Evolutionary conservation across 2,888 invertebrate species (phyloP).

Genomic region (Sesamia inferens): DNA sequence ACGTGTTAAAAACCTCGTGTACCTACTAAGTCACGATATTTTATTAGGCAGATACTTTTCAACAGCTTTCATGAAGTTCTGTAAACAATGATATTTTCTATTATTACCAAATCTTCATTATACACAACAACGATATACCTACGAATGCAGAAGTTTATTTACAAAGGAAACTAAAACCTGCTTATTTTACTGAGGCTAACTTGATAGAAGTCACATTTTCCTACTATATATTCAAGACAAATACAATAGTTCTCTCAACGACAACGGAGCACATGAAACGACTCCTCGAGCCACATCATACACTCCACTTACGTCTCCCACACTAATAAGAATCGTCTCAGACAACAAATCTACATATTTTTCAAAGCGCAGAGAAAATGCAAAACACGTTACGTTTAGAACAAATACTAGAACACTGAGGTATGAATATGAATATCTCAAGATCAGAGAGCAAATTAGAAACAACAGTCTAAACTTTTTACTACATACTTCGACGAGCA

Average conservation of each 20-base stretch:
- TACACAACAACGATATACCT: neutral
- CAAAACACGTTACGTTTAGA: constrained; percentile 70
- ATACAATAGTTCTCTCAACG: constrained; percentile 32
- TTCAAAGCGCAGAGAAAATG: constrained; percentile 69
- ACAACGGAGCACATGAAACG: constrained; percentile 20
- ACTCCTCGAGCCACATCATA: constrained; percentile 36
- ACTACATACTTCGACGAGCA: too few species aligned
- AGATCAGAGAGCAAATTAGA: constrained; percentile 1
- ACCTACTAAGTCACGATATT: too few species aligned
- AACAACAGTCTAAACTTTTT: constrained; percentile 14
- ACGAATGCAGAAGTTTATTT: constrained; percentile 9
- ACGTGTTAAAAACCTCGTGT: too few species aligned
- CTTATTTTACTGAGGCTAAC: neutral
- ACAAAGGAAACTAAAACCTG: neutral
- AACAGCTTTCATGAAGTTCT: too few species aligned
- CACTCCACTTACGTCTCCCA: constrained; percentile 39
- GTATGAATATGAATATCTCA: constrained; percentile 69
- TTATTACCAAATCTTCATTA: neutral
- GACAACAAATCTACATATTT: constrained; percentile 69
- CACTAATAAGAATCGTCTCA: constrained; percentile 44
- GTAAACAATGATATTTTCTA: neutral
- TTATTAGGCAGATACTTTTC: too few species aligned
- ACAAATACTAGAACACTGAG: constrained; percentile 53
- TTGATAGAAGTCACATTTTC: neutral
- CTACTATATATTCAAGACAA: constrained; percentile 26